Percentiles rank a stretch among this genome's conserved stretches.
Conservation (phyloP, 2,113 vertebrate genomes). For the Cynocephalus volans region DNA sequence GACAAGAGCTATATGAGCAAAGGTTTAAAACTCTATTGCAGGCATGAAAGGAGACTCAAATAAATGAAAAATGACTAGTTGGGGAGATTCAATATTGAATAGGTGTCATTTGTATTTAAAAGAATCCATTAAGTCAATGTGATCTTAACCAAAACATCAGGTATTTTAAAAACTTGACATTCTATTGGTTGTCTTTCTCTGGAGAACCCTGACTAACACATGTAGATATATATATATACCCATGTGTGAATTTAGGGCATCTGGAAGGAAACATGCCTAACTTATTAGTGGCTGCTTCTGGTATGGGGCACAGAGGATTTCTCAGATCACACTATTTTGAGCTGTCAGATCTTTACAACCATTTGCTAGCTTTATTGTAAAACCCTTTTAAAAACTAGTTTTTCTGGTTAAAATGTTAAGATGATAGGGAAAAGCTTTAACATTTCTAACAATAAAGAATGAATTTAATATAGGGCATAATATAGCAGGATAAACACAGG, state of each 20-base stretch:
- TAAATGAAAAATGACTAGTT: not conserved
- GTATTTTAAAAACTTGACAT: not conserved
- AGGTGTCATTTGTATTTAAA: not conserved
- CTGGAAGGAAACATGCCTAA: not conserved
- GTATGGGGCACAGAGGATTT: not conserved
- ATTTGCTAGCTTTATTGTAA: slow-evolving; percentile 21
- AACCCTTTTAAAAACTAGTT: not conserved
- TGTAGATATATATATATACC: not conserved
- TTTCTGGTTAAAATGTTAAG: not conserved
- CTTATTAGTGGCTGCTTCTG: not conserved
- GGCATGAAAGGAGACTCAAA: not conserved
- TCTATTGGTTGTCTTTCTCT: not conserved
- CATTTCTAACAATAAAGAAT: slow-evolving; percentile 22
- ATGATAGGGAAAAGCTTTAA: not conserved
- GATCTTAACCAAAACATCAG: not conserved
- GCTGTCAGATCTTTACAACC: not conserved
- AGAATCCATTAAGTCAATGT: not conserved
- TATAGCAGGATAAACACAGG: not conserved
- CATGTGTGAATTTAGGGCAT: not conserved
- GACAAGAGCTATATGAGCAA: not conserved
- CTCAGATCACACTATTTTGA: not conserved
- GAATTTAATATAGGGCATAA: not conserved
- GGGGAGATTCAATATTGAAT: not conserved
- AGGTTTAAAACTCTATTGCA: not conserved
- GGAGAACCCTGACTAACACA: not conserved